Percentiles rank a stretch among this genome's conserved stretches.
These are phyloP conservation scores for Silurus meridionalis DNA, from an alignment of 2,113 vertebrate species.

Conservation along the genomic window DNA sequence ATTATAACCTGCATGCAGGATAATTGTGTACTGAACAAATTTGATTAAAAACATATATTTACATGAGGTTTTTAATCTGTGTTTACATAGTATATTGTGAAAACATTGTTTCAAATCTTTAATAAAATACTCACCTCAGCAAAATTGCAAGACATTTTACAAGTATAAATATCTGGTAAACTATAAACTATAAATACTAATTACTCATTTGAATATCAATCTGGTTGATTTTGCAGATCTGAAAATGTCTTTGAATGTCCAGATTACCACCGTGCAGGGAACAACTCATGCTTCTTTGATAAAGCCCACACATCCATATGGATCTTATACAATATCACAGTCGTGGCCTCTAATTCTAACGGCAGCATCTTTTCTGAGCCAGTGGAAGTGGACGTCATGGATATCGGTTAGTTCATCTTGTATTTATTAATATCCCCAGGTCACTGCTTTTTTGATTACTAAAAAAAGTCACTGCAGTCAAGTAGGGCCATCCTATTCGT, in stretches of 20 bases:
- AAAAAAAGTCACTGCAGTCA: no score
- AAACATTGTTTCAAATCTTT: not conserved
- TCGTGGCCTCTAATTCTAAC: slow-evolving; percentile 80
- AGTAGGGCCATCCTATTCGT: not conserved
- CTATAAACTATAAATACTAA: not conserved
- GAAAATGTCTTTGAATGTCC: slow-evolving; percentile 78
- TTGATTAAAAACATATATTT: not conserved
- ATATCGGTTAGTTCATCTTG: slow-evolving; percentile 78
- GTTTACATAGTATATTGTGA: not conserved
- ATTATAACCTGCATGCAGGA: slow-evolving; percentile 1
- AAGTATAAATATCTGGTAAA: not conserved
- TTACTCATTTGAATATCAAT: slow-evolving; percentile 34
- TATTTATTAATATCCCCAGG: no score
- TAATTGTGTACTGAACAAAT: not conserved
- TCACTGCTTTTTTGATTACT: no score
- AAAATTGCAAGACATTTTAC: not conserved
- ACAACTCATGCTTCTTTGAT: slow-evolving; percentile 87
- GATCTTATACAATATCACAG: slow-evolving; percentile 79
- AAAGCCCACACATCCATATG: slow-evolving; percentile 81
- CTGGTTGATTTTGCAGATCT: slow-evolving; percentile 51
- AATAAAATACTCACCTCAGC: not conserved
- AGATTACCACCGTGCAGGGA: slow-evolving; percentile 82
- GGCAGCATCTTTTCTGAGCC: slow-evolving; percentile 78
- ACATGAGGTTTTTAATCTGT: not conserved
- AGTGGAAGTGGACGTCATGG: slow-evolving; percentile 76